phyloP scores from a whole-genome alignment of 1,140 invertebrate species.

The Marisa cornuarietis region DNA sequence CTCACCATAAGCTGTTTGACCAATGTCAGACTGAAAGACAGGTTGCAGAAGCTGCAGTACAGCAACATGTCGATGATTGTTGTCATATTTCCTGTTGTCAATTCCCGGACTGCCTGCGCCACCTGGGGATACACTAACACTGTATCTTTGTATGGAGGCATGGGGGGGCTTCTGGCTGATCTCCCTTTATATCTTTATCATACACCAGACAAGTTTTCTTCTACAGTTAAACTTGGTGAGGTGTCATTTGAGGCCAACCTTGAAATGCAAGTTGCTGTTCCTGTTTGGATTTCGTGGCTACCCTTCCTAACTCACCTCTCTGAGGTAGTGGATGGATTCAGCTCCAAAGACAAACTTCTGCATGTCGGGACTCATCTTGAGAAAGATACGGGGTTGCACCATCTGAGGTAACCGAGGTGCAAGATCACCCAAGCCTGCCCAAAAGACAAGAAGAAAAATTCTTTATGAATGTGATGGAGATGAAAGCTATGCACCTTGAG shows the following conservation, averaged over 20 bases:
- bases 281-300: too few relatives aligned
- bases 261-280: too few relatives aligned
- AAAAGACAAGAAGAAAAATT: too few relatives aligned
- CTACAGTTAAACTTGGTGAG: too few relatives aligned
- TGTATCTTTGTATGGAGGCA: too few relatives aligned
- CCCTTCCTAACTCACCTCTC: slow-evolving; percentile 52
- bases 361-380: slow-evolving; percentile 62
- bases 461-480: too few relatives aligned
- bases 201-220: too few relatives aligned
- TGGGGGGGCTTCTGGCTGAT: too few relatives aligned
- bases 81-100: slow-evolving; percentile 41
- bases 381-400: slow-evolving; percentile 51
- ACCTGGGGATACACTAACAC: slow-evolving; percentile 39
- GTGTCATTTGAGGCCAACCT: too few relatives aligned
- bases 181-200: too few relatives aligned
- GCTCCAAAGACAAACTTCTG: slow-evolving; percentile 58
- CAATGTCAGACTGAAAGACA: slow-evolving; percentile 60
- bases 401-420: slow-evolving; percentile 41
- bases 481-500: too few relatives aligned
- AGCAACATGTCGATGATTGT: slow-evolving; percentile 63
- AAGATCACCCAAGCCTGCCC: slow-evolving; percentile 25
- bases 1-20: slow-evolving; percentile 66
- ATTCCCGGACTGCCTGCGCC: slow-evolving; percentile 61
- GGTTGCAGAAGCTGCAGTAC: slow-evolving; percentile 66
- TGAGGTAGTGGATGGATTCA: slow-evolving; percentile 57